Percentiles rank a stretch among this genome's conserved stretches.
Conservation (phyloP, 2,797 vertebrate species). For the Tangara arthus region DNA sequence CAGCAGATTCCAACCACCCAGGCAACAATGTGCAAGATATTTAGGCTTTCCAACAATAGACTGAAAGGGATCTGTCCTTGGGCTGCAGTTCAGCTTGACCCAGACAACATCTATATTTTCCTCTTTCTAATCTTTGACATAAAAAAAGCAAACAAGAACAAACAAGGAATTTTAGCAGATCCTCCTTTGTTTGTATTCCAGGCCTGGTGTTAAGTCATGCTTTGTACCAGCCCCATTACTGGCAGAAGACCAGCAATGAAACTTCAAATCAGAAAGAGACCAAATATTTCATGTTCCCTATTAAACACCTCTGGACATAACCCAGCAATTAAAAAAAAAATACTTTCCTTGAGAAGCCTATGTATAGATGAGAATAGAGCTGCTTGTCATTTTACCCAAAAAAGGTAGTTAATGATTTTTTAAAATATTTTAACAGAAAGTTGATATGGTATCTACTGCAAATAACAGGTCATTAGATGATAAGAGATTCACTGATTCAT, state of each 20-base stretch:
- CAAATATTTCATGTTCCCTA: neutral
- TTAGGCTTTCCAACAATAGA: conserved; percentile 2
- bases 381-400: neutral
- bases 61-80: neutral
- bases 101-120: neutral
- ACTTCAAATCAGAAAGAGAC: conserved; percentile 1
- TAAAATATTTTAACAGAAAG: neutral
- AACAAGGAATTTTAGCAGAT: conserved; percentile 25
- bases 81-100: conserved; percentile 30
- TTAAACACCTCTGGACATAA: neutral
- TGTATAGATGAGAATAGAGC: neutral
- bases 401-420: neutral
- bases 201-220: neutral
- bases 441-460: neutral
- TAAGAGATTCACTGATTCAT: neutral
- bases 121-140: conserved; percentile 35
- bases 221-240: neutral
- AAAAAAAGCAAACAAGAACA: conserved; percentile 50
- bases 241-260: neutral
- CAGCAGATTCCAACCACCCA: neutral
- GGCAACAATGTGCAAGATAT: neutral
- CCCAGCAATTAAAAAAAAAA: neutral
- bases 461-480: neutral
- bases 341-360: neutral
- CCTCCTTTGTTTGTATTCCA: conserved; percentile 32